Evolutionary conservation across 2,797 vertebrate genomes (phyloP), one percentile per base, ranked within the genome.

Genomic region (Taenioides sp.): DNA sequence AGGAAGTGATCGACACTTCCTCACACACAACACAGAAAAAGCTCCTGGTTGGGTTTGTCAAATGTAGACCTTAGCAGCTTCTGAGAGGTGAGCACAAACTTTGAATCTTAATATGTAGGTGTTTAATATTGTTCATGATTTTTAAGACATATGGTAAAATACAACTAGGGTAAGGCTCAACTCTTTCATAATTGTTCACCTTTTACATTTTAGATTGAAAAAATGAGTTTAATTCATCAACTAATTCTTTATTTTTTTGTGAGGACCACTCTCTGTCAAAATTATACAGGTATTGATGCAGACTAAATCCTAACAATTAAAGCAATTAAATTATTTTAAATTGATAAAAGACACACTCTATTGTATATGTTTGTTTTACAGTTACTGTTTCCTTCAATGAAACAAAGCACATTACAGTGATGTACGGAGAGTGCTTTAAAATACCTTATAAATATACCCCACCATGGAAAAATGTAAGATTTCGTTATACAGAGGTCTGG

Each of bases 231-330:
- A 40, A 27, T 77, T 23, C 60, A 18, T 34, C 50, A 17, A 0
- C 3, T 75, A 25, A 57, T 82, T 75, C 18, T 84, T 20, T 69
- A 63, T 27, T 18, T 80, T 23, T 62, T 80, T 34, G 49, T 76
- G 16, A 62, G 20, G 54, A 18, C 23, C 40, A 59, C 50, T 37
- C 47, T 25, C 22, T 62, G 65, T 62, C 23, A 72, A 34, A 28
- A 28, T 6, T 17, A 49, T 43, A 31, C 25, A 31, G 49, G 65
- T 66, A 40, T 23, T 10, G n/a, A n/a, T 23, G 23, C 16, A 59
- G 12, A 28, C 27, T 64, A 27, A 47, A 65, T 0, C 31, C 5
- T n/a, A 22, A 49, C 0, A 47, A 12, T 49, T 20, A 65, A 50
- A 49, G 23, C 61, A 40, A 63, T 59, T 1, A 27, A 27, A 59